Evolutionary conservation across 2,797 vertebrate genomes (phyloP), one percentile per base, ranked within the genome.

Genomic region (Leptatherina wallacei): DNA sequence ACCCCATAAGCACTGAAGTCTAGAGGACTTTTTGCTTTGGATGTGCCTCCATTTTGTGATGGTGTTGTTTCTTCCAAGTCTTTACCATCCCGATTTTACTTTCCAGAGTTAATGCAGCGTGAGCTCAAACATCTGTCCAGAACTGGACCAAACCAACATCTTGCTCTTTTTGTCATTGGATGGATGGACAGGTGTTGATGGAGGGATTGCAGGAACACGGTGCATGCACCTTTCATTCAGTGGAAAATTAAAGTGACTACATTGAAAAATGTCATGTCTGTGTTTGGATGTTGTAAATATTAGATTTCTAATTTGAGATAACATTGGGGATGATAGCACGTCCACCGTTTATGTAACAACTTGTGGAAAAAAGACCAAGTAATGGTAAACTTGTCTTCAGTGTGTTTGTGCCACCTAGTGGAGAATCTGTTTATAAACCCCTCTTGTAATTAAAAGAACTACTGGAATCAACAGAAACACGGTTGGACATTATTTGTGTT

Each of bases 1-100:
- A 47, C 9, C 49, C 78, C 88, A 85, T 10, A 86, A 90, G 88
- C 83, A 88, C 78, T 81, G 80, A 61, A 75, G 86, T 78, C 58
- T 0, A 20, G 70, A 32, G 4, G 80, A 69, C 80, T 87, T 76
- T 87, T 82, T 89, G 83, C 88, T 89, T 87, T 81, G 82, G 85
- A 42, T 63, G 91, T 92, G 90, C 89, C 92, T 93, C 93, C 84
- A 81, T 85, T 69, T 61, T 81, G 33, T 81, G 47, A 29, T 75
- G 0, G 8, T n/a, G 3, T 57, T 29, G 18, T 59, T 33, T 55
- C 52, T 44, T 63, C 22, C 6, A 56, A 33, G 6, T 33, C 49
- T 1, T 14, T 1, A 55, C 27, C 61, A 6, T 80, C 63, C 57
- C 56, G 7, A 49, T 52, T 27, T 35, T 40, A 16, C 29, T 58